Conservation (phyloP, 2,113 vertebrate genomes). For the Hippocampus mohnikei region DNA sequence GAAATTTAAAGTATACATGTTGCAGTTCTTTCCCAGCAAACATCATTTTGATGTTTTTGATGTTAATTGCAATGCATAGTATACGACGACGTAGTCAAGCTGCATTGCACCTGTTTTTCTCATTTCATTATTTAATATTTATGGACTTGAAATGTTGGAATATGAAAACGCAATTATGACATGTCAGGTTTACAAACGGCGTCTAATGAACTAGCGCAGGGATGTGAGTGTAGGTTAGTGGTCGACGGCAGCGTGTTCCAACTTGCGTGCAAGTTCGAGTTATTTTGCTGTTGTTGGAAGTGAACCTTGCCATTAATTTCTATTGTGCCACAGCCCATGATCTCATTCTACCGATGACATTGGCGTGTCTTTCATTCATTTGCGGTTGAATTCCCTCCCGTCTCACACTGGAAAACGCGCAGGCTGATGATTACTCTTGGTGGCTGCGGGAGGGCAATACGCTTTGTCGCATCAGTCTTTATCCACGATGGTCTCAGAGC, state of each 20-base stretch:
- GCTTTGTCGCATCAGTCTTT: slow-evolving; percentile 65
- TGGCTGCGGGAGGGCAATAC: slow-evolving; percentile 58
- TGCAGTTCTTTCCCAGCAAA: background rate
- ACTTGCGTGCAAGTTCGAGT: background rate
- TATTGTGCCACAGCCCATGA: slow-evolving; percentile 7
- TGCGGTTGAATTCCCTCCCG: slow-evolving; percentile 67
- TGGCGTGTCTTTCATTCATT: slow-evolving; percentile 69
- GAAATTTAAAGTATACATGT: background rate
- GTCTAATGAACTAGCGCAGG: too few relatives aligned
- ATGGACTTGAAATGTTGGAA: too few relatives aligned
- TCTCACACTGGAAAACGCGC: slow-evolving; percentile 61
- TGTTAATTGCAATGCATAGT: background rate
- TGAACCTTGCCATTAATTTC: slow-evolving; percentile 32
- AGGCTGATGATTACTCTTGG: slow-evolving; percentile 61
- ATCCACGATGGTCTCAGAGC: slow-evolving; percentile 54
- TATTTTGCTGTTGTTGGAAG: slow-evolving; percentile 19
- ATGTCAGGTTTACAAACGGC: too few relatives aligned
- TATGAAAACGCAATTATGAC: too few relatives aligned
- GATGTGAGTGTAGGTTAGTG: too few relatives aligned
- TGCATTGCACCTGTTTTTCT: too few relatives aligned
- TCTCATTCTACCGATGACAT: slow-evolving; percentile 62
- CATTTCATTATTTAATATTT: too few relatives aligned
- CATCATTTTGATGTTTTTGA: background rate
- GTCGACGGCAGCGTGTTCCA: too few relatives aligned
- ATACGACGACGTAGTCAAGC: too few relatives aligned